These are phyloP conservation scores for Tenebrosternarchus preto DNA, from an alignment of 2,113 vertebrate genomes.

Conservation along the genomic window DNA sequence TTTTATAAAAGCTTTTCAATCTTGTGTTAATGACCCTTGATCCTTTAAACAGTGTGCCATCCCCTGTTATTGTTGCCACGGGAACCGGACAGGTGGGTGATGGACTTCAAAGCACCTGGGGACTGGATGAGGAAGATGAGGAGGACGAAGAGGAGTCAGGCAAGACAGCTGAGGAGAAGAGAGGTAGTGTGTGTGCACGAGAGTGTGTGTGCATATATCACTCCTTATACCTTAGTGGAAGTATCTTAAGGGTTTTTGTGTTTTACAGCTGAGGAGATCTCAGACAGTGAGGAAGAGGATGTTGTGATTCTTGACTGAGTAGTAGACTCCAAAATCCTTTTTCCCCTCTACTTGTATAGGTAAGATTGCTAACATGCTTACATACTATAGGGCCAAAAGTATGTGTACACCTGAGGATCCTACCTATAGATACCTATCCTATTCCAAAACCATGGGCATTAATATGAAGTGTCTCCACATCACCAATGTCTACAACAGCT, in stretches of 20 bases:
- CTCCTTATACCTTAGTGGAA: not conserved
- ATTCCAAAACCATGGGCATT: no score
- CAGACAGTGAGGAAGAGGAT: slow-evolving; percentile 95
- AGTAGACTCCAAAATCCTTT: not conserved
- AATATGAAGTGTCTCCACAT: no score
- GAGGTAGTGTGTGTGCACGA: slow-evolving; percentile 10
- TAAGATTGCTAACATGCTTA: no score
- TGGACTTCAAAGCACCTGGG: slow-evolving; percentile 85
- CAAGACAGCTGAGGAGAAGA: slow-evolving; percentile 56
- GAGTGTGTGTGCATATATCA: not conserved
- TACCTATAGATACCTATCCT: no score
- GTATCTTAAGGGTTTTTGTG: not conserved
- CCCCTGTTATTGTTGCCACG: slow-evolving; percentile 78
- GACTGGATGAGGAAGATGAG: slow-evolving; percentile 80
- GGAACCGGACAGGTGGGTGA: slow-evolving; percentile 91
- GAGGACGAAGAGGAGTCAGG: slow-evolving; percentile 68
- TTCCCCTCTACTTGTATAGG: no score
- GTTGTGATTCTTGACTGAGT: slow-evolving; percentile 83
- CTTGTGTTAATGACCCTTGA: slow-evolving; percentile 69
- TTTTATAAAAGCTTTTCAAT: not conserved
- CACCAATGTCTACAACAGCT: no score
- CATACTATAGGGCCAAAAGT: no score
- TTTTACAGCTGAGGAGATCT: slow-evolving; percentile 80
- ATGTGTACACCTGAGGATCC: no score
- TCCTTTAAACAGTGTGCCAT: slow-evolving; percentile 58